Evolutionary conservation across 2,113 vertebrate species (phyloP), one percentile per base, ranked within the genome.

Genomic region (Lipophrys pholis): DNA sequence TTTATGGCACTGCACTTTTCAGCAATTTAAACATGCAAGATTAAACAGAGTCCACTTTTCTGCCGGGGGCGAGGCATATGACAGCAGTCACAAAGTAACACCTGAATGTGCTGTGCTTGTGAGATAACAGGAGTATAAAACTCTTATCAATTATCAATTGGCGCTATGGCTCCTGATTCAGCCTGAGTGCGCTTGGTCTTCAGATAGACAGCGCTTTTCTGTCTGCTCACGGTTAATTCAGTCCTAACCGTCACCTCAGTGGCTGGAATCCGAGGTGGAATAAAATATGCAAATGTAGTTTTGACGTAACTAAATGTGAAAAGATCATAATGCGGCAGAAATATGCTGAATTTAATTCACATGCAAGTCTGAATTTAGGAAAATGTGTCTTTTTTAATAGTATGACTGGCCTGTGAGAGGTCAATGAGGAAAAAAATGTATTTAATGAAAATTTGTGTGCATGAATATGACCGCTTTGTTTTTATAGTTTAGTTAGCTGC

Each of bases 11-110:
- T 38, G 21, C 54, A 54, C 6, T 77, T 76, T 82, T 52, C 69
- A 60, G 41, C 62, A 36, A 69, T 72, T 80, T 69, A 56, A 80
- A 78, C 77, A 78, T 12, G 46, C 35, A 12, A 65, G 71, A 83
- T 73, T 82, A 78, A 85, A 72, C 57, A 54, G 11, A 66, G 56
- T 64, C 60, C 63, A 80, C 63, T 59, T 73, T 74, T 65, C 56
- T 81, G 64, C 84, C 57, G 56, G 57, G 45, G 60, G 6, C 35
- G 21, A 4, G 21, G 21, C 56, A 15, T 59, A 59, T 75, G 80
- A 81, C 61, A 70, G 69, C 64, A 62, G 57, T 76, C 67, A 58
- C 42, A 38, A 69, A 48, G 55, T 73, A 72, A 73, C 73, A 61
- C 71, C 67, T 49, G 11, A 65, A 75, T 69, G 60, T 48, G 69